Percentiles rank a stretch among this genome's conserved stretches.
These are phyloP conservation scores for Numida meleagris DNA, from an alignment of 2,113 vertebrate species.

Conservation along the genomic window DNA sequence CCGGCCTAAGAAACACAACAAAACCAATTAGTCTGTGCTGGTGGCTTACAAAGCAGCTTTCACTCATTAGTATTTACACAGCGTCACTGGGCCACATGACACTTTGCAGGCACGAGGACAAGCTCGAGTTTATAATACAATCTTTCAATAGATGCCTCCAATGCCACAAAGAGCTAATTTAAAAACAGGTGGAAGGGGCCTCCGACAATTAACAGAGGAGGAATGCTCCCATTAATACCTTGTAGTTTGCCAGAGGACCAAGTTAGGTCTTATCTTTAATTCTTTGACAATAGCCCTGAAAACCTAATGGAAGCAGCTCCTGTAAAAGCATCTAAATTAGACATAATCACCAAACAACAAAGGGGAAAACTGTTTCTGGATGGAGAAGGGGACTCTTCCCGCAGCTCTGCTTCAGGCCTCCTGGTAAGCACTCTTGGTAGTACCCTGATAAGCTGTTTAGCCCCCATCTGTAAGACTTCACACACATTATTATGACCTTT, in stretches of 20 bases:
- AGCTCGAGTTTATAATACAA: background rate
- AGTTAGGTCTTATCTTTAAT: background rate
- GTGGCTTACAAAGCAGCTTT: constrained; percentile 32
- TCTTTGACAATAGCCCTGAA: background rate
- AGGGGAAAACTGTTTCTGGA: background rate
- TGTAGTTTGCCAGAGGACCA: background rate
- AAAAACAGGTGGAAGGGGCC: constrained; percentile 28
- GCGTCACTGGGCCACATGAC: background rate
- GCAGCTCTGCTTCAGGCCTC: background rate
- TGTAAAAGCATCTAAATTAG: background rate
- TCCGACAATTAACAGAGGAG: background rate
- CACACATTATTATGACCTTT: background rate
- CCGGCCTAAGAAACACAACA: background rate
- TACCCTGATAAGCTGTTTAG: background rate
- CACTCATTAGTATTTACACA: constrained; percentile 47
- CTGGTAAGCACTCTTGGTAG: background rate
- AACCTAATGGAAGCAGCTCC: background rate
- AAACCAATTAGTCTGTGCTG: background rate
- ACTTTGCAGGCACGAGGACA: background rate
- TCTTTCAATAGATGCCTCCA: constrained; percentile 8
- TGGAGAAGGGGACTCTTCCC: background rate
- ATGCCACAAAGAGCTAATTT: constrained; percentile 27
- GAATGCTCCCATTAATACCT: background rate
- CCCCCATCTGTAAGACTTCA: background rate
- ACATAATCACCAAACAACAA: accelerated